phyloP scores from a whole-genome alignment of 2,888 invertebrate species.

The Tetragonisca angustula region DNA sequence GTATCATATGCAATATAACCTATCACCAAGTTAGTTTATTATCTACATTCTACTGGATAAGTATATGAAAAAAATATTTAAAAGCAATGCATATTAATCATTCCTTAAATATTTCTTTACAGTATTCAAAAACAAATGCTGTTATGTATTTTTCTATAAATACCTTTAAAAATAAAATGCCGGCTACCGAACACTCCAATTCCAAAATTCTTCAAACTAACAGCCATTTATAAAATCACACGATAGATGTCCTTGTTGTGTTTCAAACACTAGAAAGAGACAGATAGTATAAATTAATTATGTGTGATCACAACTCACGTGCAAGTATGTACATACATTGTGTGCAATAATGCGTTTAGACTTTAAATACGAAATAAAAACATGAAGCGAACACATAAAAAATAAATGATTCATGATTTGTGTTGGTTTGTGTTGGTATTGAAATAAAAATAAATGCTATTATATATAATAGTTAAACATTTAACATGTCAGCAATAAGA shows the following conservation, averaged over 20 bases:
- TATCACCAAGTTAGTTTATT: neutral
- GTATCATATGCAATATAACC: constrained; percentile 38
- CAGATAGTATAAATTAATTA: neutral
- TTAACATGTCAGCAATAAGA: constrained; percentile 9
- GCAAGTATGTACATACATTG: too few species aligned
- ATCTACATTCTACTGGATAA: neutral
- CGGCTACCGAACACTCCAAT: constrained; percentile 9
- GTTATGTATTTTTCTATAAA: constrained; percentile 33
- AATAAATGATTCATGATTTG: neutral
- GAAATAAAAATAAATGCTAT: neutral
- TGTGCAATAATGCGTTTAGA: neutral
- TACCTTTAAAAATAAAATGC: constrained; percentile 44
- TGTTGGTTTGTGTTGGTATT: too few species aligned
- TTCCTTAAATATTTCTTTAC: neutral
- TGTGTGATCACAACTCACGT: neutral
- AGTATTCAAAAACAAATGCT: neutral
- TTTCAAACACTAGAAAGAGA: neutral
- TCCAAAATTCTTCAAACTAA: constrained; percentile 36
- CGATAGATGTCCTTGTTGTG: constrained; percentile 2
- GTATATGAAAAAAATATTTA: too few species aligned
- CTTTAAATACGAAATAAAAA: neutral
- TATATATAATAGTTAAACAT: neutral
- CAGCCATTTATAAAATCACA: constrained; percentile 18
- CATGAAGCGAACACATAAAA: neutral
- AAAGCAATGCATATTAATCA: neutral